phyloP scores from a whole-genome alignment of 1,140 invertebrate genomes.

The Rhynchophorus ferrugineus region DNA sequence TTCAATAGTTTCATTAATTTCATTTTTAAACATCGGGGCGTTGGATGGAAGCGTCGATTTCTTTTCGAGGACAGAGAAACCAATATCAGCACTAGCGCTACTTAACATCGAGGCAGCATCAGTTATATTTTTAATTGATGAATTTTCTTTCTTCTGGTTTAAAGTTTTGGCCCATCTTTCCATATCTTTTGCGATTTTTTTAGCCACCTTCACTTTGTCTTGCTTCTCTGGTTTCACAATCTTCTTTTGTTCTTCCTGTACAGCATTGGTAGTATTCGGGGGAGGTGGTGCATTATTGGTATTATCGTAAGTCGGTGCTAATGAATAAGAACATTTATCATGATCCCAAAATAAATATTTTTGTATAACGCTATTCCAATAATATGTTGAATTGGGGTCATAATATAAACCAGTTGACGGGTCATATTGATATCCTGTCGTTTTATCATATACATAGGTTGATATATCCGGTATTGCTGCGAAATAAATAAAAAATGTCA shows the following conservation, averaged over 20 bases:
- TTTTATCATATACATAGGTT: slow-evolving; percentile 89
- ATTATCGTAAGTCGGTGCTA: slow-evolving; percentile 50
- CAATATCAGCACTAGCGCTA: slow-evolving; percentile 74
- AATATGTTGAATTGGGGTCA: slow-evolving; percentile 90
- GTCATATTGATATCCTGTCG: slow-evolving; percentile 96
- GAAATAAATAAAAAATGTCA: slow-evolving; percentile 34
- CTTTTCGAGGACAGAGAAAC: slow-evolving; percentile 80
- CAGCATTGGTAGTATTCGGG: neutral
- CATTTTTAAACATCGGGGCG: slow-evolving; percentile 22
- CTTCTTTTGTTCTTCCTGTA: slow-evolving; percentile 43
- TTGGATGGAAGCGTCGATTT: slow-evolving; percentile 34
- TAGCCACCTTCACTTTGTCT: slow-evolving; percentile 94
- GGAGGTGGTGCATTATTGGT: slow-evolving; percentile 1
- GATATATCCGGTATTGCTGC: slow-evolving; percentile 81
- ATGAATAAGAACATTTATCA: slow-evolving; percentile 69
- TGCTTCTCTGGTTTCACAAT: slow-evolving; percentile 59
- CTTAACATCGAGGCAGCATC: slow-evolving; percentile 29
- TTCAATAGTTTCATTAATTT: slow-evolving; percentile 7
- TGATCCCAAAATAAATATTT: slow-evolving; percentile 95
- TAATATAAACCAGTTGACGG: slow-evolving; percentile 89
- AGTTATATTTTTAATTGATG: slow-evolving; percentile 26
- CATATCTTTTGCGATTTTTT: slow-evolving; percentile 87
- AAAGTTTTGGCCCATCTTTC: slow-evolving; percentile 90
- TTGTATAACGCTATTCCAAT: slow-evolving; percentile 81
- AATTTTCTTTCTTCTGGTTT: slow-evolving; percentile 90